These are phyloP conservation scores for Papio anubis DNA, from an alignment of 2,113 vertebrate genomes.

Conservation along the genomic window DNA sequence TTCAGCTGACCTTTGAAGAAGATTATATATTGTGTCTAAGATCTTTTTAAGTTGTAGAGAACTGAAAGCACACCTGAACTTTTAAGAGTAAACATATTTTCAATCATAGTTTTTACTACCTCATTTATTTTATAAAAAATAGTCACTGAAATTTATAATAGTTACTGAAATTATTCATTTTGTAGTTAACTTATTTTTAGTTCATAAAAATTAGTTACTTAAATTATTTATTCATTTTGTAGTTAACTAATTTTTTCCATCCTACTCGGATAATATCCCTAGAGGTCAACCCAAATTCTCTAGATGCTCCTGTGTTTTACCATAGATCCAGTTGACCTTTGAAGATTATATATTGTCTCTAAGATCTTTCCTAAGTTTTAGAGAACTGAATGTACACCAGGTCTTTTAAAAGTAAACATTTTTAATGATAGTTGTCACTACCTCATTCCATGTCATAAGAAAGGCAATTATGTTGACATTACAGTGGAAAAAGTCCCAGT, in stretches of 20 bases:
- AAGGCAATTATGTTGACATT: not conserved
- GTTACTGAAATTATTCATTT: not conserved
- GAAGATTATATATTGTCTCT: not conserved
- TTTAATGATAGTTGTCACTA: not conserved
- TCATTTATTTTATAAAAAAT: no score
- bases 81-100: not conserved
- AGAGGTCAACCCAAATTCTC: not conserved
- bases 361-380: not conserved
- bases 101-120: not conserved
- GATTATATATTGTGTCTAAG: fast-evolving
- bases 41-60: not conserved
- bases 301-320: fast-evolving
- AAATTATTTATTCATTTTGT: not conserved
- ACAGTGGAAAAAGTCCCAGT: not conserved
- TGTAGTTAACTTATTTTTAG: not conserved
- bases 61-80: not conserved
- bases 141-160: not conserved
- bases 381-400: not conserved
- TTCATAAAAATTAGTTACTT: not conserved
- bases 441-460: not conserved
- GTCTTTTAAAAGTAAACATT: not conserved
- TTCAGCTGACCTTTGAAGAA: not conserved
- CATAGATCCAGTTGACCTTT: not conserved
- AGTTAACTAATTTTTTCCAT: not conserved
- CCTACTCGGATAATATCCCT: fast-evolving